A percentile compares a stretch with the other conserved stretches of the same genome.
phyloP scores from a whole-genome alignment of 2,113 vertebrate species.

The Calidris pygmaea region DNA sequence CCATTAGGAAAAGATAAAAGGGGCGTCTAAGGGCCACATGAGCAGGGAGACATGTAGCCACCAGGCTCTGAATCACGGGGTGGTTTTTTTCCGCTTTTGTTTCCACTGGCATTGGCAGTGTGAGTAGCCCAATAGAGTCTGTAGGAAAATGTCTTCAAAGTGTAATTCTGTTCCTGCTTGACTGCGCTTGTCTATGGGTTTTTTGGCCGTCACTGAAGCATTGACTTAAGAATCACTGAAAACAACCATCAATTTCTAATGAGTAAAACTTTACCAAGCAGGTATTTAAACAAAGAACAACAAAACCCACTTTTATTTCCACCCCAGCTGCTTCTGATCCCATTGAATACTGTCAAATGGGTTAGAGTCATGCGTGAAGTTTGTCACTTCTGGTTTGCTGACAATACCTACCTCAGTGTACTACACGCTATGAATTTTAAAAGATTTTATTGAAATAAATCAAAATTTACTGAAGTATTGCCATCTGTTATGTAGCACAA shows the following conservation, averaged over 20 bases:
- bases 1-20: slow-evolving; percentile 20
- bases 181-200: background rate
- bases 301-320: background rate
- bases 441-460: background rate
- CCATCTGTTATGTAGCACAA: background rate
- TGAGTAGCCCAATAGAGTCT: background rate
- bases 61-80: background rate
- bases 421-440: background rate
- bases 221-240: background rate
- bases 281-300: slow-evolving; percentile 29
- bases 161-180: slow-evolving; percentile 6
- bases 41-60: background rate
- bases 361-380: background rate
- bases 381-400: background rate
- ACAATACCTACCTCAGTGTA: background rate
- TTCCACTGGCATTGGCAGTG: background rate
- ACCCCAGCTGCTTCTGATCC: background rate
- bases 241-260: slow-evolving; percentile 24
- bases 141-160: slow-evolving; percentile 42
- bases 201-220: background rate
- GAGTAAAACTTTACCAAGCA: background rate
- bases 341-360: background rate
- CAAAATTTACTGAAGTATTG: background rate
- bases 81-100: background rate
- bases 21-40: background rate